Percentiles rank a stretch among this genome's conserved stretches.
Conservation (phyloP, 2,113 vertebrate species). For the Hiodon tergisus region DNA sequence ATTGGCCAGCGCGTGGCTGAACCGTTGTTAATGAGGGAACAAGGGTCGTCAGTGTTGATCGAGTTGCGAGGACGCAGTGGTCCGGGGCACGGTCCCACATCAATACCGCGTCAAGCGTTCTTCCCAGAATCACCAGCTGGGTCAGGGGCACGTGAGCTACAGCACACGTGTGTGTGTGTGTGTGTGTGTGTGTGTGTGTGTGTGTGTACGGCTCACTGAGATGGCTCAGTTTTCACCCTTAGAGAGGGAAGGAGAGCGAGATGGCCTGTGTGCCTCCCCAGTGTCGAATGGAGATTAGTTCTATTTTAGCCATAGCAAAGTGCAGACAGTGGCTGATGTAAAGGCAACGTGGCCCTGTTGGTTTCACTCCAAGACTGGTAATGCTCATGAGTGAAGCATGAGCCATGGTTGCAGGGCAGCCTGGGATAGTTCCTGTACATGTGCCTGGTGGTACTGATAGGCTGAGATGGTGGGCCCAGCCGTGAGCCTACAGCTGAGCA, state of each 20-base stretch:
- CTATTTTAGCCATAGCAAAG: slow-evolving; percentile 12
- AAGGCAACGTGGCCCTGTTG: neutral
- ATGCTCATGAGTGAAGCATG: neutral
- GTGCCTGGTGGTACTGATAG: neutral
- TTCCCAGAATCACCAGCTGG: slow-evolving; percentile 37
- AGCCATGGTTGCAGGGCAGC: neutral
- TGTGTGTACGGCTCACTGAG: slow-evolving; percentile 19
- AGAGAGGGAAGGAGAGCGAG: slow-evolving; percentile 16
- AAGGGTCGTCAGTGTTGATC: too few relatives aligned
- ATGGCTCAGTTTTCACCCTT: neutral
- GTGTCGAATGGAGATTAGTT: slow-evolving; percentile 5
- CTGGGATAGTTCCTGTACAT: neutral
- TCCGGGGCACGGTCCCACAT: slow-evolving; percentile 5
- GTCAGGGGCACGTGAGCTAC: slow-evolving; percentile 33
- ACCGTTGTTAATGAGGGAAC: too few relatives aligned
- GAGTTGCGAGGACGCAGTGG: slow-evolving; percentile 9
- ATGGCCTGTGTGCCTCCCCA: neutral
- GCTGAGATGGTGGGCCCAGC: neutral
- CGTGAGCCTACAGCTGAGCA: slow-evolving; percentile 45
- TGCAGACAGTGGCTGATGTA: slow-evolving; percentile 8
- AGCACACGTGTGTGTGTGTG: neutral
- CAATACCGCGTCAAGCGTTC: slow-evolving; percentile 40
- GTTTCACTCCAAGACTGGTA: neutral
- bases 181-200: too few relatives aligned
- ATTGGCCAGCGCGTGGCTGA: too few relatives aligned